These are phyloP conservation scores for Sinhomidia bicolor DNA, from an alignment of 2,888 invertebrate species.

Conservation along the genomic window DNA sequence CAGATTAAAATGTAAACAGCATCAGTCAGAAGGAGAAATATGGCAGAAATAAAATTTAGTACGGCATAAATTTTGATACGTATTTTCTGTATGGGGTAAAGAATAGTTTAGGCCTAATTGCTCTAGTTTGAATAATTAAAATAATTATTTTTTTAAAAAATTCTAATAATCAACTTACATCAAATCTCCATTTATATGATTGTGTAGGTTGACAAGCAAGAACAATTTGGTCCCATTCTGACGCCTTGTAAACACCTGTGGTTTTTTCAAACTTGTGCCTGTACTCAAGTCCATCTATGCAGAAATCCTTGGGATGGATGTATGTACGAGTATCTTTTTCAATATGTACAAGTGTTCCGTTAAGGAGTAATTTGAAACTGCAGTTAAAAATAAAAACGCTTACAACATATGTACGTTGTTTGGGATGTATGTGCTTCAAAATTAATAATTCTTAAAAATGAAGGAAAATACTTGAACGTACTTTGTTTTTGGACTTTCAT, in stretches of 20 bases:
- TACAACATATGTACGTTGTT: neutral
- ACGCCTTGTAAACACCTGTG: constrained; percentile 17
- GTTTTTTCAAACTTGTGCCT: neutral
- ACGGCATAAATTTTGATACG: constrained; percentile 29
- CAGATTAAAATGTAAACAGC: constrained; percentile 67
- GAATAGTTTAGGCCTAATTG: too few relatives aligned
- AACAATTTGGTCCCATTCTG: constrained; percentile 68
- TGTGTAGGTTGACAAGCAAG: constrained; percentile 45
- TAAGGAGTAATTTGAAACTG: constrained; percentile 47
- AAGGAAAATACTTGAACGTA: too few relatives aligned
- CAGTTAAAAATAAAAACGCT: too few relatives aligned
- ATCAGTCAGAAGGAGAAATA: constrained; percentile 61
- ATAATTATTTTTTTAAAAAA: too few relatives aligned
- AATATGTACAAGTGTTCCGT: constrained; percentile 32
- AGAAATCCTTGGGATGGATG: constrained; percentile 44
- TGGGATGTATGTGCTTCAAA: too few relatives aligned
- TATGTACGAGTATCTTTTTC: neutral
- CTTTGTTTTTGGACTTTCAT: constrained; percentile 34
- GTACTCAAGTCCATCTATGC: constrained; percentile 59
- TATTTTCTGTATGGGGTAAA: too few relatives aligned
- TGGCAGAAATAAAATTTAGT: constrained; percentile 51
- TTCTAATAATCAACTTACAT: constrained; percentile 1
- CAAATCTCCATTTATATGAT: neutral
- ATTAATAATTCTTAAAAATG: too few relatives aligned
- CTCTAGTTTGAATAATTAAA: too few relatives aligned